Conservation (phyloP, 2,888 invertebrate genomes). For the Eretmocerus hayati region DNA sequence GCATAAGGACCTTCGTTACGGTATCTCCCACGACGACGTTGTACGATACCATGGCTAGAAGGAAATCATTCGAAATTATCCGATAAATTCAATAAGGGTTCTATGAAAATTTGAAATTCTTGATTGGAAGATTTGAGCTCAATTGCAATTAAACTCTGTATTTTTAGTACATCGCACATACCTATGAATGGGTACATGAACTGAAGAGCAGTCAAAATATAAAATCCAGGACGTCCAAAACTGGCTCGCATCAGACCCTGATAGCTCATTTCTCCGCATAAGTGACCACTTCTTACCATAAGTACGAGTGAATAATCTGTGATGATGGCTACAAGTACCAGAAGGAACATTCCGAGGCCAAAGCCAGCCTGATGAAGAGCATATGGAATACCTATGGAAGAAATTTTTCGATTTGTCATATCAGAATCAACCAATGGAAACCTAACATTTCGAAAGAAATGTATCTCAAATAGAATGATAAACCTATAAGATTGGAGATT, state of each 20-base stretch:
- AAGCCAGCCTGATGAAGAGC: slow-evolving; percentile 75
- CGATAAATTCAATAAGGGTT: no score
- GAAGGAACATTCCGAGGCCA: slow-evolving; percentile 64
- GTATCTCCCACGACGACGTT: slow-evolving; percentile 84
- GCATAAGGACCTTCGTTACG: slow-evolving; percentile 70
- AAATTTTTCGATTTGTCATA: no score
- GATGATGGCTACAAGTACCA: slow-evolving; percentile 64
- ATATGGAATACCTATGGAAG: slow-evolving; percentile 61
- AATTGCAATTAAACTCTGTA: no score
- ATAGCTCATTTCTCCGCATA: slow-evolving; percentile 72
- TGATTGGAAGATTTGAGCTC: no score
- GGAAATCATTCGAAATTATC: no score
- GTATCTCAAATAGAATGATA: no score
- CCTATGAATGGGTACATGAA: slow-evolving; percentile 80
- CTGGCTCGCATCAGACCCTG: slow-evolving; percentile 74
- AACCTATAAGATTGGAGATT: no score
- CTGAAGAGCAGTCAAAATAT: slow-evolving; percentile 66
- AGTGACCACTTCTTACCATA: slow-evolving; percentile 68
- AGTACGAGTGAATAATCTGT: slow-evolving; percentile 77
- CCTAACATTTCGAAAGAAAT: no score
- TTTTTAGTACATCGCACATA: no score
- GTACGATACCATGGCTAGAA: slow-evolving; percentile 77
- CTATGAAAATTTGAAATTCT: no score
- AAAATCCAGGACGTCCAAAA: slow-evolving; percentile 71
- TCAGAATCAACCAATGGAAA: no score